Evolutionary conservation across 2,113 vertebrate genomes (phyloP).

Genomic region (Macquaria ambigua): DNA sequence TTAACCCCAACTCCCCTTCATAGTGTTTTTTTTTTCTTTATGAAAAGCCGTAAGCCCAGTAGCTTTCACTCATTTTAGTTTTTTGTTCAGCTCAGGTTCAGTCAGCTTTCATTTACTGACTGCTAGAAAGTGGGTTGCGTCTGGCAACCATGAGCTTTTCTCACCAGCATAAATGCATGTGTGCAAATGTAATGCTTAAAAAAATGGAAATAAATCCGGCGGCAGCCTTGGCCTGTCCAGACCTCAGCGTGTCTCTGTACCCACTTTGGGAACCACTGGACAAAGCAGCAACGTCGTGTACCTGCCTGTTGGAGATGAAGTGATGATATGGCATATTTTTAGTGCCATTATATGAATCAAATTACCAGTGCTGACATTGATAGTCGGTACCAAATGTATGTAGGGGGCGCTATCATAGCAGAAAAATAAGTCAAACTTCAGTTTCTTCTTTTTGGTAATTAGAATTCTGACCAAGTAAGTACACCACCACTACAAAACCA

Average conservation of each 20-base stretch:
- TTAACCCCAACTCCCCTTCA: too few species aligned
- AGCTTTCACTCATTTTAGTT: too few species aligned
- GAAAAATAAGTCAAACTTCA: background rate
- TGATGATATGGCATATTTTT: background rate
- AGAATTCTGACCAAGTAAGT: background rate
- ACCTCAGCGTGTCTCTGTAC: background rate
- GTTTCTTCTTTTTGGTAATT: background rate
- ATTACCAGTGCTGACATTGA: background rate
- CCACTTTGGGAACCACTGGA: background rate
- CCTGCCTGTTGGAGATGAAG: background rate
- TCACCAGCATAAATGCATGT: background rate
- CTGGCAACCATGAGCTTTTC: too few species aligned
- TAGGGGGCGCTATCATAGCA: background rate
- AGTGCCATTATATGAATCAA: background rate
- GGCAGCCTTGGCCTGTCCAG: background rate
- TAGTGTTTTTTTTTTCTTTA: too few species aligned
- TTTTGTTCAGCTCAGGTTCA: too few species aligned
- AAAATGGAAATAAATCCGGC: background rate
- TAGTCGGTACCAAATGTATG: background rate
- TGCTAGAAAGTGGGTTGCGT: too few species aligned
- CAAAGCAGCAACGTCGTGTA: background rate
- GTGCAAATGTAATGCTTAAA: background rate
- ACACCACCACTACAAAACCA: background rate
- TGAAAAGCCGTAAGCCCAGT: too few species aligned
- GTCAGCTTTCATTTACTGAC: too few species aligned